Conservation (phyloP, 2,797 vertebrate genomes). For the Melanotaenia pygmaea region DNA sequence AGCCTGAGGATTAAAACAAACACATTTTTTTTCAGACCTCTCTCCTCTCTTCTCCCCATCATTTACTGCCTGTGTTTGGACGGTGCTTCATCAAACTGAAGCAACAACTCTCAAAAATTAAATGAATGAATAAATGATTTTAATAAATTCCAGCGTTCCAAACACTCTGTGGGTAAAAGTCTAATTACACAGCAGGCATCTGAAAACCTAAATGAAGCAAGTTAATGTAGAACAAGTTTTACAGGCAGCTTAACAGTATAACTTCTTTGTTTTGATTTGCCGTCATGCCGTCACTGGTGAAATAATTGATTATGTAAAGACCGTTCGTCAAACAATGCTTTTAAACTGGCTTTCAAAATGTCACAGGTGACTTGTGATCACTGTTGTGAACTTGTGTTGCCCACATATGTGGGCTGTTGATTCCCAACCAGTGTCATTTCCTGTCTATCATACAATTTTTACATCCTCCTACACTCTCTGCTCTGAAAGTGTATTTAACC, state of each 20-base stretch:
- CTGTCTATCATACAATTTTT: background rate
- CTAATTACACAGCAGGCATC: background rate
- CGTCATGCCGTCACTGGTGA: background rate
- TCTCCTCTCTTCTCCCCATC: background rate
- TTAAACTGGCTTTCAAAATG: background rate
- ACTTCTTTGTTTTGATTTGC: slow-evolving; percentile 17
- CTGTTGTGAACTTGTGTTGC: background rate
- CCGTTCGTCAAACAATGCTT: background rate
- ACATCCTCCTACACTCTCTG: background rate
- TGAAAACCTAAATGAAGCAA: slow-evolving; percentile 8
- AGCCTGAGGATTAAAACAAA: slow-evolving; percentile 1
- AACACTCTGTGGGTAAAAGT: slow-evolving; percentile 2
- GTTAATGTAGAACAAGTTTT: slow-evolving; percentile 24
- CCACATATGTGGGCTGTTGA: background rate
- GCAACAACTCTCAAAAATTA: background rate
- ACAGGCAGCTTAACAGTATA: background rate
- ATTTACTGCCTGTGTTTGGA: background rate
- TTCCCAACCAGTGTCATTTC: slow-evolving; percentile 18
- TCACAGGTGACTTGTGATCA: background rate
- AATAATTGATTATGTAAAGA: background rate
- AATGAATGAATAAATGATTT: background rate
- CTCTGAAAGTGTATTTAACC: slow-evolving; percentile 13
- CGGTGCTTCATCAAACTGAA: background rate
- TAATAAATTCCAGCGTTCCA: background rate
- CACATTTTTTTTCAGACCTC: background rate